Percentiles rank a stretch among this genome's conserved stretches.
Conservation (phyloP, 2,888 invertebrate genomes). For the Pilophorus perplexus region DNA sequence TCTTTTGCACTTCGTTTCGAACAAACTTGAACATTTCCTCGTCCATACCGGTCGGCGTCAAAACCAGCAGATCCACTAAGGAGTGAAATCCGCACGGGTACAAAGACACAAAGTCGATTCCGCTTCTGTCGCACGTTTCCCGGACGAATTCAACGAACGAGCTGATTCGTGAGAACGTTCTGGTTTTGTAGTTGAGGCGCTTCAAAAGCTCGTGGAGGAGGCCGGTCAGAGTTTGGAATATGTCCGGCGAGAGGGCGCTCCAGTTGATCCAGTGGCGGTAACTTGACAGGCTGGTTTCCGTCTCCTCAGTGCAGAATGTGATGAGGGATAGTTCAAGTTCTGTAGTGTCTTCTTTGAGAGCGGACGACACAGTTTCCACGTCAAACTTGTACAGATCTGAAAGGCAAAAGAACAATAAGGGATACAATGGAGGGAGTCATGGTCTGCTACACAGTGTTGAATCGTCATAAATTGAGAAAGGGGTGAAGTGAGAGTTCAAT, state of each 20-base stretch:
- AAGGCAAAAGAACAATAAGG: not conserved
- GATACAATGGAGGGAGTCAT: too few species aligned
- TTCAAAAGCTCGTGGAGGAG: constrained; percentile 31
- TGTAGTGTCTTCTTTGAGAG: not conserved
- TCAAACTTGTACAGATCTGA: constrained; percentile 20
- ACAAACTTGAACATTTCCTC: not conserved
- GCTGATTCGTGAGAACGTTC: not conserved
- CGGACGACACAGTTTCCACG: not conserved
- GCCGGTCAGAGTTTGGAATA: constrained; percentile 17
- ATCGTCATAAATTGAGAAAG: too few species aligned
- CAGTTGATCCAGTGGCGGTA: constrained; percentile 21
- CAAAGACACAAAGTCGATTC: constrained; percentile 1
- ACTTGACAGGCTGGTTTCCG: not conserved
- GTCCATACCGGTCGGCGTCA: not conserved
- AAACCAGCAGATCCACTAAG: constrained; percentile 11
- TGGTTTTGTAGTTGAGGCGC: constrained; percentile 5
- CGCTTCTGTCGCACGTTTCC: constrained; percentile 1
- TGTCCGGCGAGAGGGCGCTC: constrained; percentile 26
- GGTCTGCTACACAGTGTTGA: too few species aligned
- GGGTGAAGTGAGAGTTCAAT: too few species aligned
- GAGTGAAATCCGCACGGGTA: constrained; percentile 29
- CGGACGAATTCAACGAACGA: constrained; percentile 11
- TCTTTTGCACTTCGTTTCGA: not conserved
- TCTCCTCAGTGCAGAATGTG: not conserved
- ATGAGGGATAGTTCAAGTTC: constrained; percentile 3